phyloP scores from a whole-genome alignment of 2,797 vertebrate genomes.

The Poecile montanus region DNA sequence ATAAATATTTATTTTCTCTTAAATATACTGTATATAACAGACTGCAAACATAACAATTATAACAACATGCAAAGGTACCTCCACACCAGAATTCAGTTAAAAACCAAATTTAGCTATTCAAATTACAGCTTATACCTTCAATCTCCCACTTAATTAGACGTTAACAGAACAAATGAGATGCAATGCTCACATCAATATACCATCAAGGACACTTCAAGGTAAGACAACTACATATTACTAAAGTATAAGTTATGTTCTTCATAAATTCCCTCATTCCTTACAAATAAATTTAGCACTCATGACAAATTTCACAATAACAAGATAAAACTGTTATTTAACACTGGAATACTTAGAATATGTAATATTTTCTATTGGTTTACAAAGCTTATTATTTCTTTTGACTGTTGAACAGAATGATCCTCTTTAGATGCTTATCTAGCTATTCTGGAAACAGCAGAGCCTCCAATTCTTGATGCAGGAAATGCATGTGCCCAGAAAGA shows the following conservation, averaged over 20 bases:
- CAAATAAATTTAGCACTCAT: background rate
- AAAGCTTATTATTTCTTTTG: background rate
- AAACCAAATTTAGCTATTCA: background rate
- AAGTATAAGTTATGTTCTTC: background rate
- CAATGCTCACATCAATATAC: background rate
- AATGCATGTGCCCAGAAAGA: background rate
- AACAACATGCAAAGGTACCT: background rate
- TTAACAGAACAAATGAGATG: background rate
- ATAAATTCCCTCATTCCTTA: background rate
- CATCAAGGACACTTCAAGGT: background rate
- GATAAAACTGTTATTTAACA: background rate
- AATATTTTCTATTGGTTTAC: background rate
- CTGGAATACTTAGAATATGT: background rate
- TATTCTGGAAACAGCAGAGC: background rate
- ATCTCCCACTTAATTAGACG: background rate
- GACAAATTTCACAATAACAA: background rate
- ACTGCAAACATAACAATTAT: background rate
- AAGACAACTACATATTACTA: background rate
- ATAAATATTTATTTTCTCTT: background rate
- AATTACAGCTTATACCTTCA: background rate
- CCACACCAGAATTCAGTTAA: background rate
- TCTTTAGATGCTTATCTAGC: background rate
- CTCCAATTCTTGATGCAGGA: background rate
- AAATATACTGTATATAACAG: background rate
- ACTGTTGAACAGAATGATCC: background rate